Evolutionary conservation across 2,797 vertebrate species (phyloP).

Genomic region (Cetoscarus ocellatus): DNA sequence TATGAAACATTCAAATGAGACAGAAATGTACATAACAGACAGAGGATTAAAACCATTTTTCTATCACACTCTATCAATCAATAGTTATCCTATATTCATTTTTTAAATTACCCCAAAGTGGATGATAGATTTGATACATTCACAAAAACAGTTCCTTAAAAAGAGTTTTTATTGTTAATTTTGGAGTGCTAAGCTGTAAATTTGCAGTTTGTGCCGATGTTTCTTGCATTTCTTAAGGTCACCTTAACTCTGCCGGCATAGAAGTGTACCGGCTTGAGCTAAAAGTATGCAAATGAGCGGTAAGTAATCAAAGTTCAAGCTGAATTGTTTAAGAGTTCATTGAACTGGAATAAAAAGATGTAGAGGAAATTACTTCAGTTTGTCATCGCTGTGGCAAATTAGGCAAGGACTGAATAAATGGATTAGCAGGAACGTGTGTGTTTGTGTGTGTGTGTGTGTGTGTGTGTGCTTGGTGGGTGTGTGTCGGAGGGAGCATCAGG

Average conservation of each 20-base stretch:
- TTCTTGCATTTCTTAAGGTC: slow-evolving; percentile 37
- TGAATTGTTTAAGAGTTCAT: slow-evolving; percentile 83
- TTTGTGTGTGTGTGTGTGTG: slow-evolving; percentile 15
- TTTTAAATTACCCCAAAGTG: not conserved
- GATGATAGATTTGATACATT: slow-evolving; percentile 1
- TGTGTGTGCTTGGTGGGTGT: slow-evolving; percentile 1
- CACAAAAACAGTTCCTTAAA: slow-evolving; percentile 1
- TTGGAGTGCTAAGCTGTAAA: not conserved
- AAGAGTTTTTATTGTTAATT: not conserved
- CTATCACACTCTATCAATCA: not conserved
- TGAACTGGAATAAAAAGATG: slow-evolving; percentile 82
- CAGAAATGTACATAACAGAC: too few relatives aligned
- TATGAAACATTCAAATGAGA: too few relatives aligned
- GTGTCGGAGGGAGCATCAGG: slow-evolving; percentile 3
- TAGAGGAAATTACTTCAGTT: slow-evolving; percentile 81
- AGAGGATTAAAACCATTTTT: slow-evolving; percentile 2
- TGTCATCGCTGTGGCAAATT: slow-evolving; percentile 79
- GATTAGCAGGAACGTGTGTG: slow-evolving; percentile 67
- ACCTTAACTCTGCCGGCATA: slow-evolving; percentile 24
- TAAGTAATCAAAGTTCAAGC: slow-evolving; percentile 82
- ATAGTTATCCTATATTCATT: not conserved
- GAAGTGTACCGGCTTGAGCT: slow-evolving; percentile 59
- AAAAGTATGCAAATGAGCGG: slow-evolving; percentile 79
- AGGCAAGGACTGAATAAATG: slow-evolving; percentile 75
- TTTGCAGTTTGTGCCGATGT: slow-evolving; percentile 8